Evolutionary conservation across 35 echinoderm and acorn worm genomes (phyloP), one percentile per base, ranked within the genome.

Genomic region (Hemicentrotus pulcherrimus): DNA sequence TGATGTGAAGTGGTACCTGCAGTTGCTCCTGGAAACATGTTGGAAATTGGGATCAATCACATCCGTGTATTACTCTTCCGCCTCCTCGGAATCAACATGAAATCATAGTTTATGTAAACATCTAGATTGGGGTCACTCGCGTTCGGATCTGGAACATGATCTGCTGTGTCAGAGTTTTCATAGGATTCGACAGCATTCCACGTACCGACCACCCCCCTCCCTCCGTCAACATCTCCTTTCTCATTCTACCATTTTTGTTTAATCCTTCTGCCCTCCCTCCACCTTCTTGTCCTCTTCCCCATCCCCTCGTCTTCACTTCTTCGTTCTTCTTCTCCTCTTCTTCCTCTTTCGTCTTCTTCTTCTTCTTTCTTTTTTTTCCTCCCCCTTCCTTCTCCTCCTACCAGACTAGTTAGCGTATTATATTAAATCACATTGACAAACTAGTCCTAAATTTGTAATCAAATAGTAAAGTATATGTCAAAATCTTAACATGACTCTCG

Each of bases 21-120:
- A 78, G 24, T 78, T 78, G 65, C 6, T 0, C 65, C 4, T n/a
- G 24, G 65, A 78, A 78, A 78, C 65, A 78, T 78, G 65, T 78
- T 0, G 24, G n/a, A 78, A 78, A 78, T 22, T 78, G 65, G 65
- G 65, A 78, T 78, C 65, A 78, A 78, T 78, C 65, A 78, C 65
- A 78, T 78, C 65, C 18, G n/a, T 78, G n/a, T 78, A 22, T 18
- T 78, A 78, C 65, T n/a, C 18, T 78, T 78, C 65, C 65, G 65
- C 65, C 65, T 78, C 65, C 28, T n/a, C 65, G 65, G 28, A 78
- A 78, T 78, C 65, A 78, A 78, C 65, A 78, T 78, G 19, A 28
- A 78, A 78, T 78, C 65, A 78, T 78, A 78, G n/a, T 78, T 78
- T 78, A 28, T 78, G 65, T 78, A 78, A 78, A 78, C 65, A 78